Evolutionary conservation across 2,113 vertebrate species (phyloP).

Genomic region (Oryzias melastigma): DNA sequence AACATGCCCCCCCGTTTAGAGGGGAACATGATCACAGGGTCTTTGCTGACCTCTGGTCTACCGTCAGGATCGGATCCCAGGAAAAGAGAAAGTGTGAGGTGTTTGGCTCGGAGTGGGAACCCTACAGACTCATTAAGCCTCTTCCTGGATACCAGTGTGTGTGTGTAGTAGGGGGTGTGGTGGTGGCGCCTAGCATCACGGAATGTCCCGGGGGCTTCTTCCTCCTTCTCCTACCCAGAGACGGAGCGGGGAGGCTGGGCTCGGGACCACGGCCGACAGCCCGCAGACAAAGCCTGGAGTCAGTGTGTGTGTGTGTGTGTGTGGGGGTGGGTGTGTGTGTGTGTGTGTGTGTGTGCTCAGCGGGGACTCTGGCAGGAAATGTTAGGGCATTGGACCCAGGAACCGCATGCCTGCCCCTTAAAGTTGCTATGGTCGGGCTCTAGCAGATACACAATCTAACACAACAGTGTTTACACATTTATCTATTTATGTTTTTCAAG

Average conservation of each 20-base stretch:
- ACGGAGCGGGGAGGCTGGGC: slow-evolving; percentile 84
- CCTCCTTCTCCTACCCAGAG: slow-evolving; percentile 78
- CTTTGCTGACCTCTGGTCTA: too few species aligned
- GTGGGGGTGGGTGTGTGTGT: slow-evolving; percentile 59
- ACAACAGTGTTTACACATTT: not conserved
- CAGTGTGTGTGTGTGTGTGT: slow-evolving; percentile 69
- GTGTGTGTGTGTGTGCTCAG: slow-evolving; percentile 78
- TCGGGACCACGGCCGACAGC: slow-evolving; percentile 82
- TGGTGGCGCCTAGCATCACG: slow-evolving; percentile 84
- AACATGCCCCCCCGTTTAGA: too few species aligned
- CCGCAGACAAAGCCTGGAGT: slow-evolving; percentile 83
- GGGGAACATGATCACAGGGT: too few species aligned
- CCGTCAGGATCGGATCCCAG: too few species aligned
- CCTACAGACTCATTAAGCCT: slow-evolving; percentile 63
- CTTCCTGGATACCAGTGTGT: slow-evolving; percentile 47
- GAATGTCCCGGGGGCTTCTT: slow-evolving; percentile 83
- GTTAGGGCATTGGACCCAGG: slow-evolving; percentile 71
- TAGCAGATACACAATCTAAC: not conserved
- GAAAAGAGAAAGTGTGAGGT: not conserved
- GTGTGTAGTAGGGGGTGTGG: slow-evolving; percentile 15
- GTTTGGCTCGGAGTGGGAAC: slow-evolving; percentile 54
- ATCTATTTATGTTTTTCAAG: too few species aligned
- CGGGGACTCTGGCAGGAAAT: slow-evolving; percentile 79
- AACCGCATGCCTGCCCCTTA: slow-evolving; percentile 89
- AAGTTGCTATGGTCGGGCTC: not conserved